These are phyloP conservation scores for Agelas oroides DNA, from an alignment of 37 sponge, comb jelly and placozoan species.

Conservation along the genomic window DNA sequence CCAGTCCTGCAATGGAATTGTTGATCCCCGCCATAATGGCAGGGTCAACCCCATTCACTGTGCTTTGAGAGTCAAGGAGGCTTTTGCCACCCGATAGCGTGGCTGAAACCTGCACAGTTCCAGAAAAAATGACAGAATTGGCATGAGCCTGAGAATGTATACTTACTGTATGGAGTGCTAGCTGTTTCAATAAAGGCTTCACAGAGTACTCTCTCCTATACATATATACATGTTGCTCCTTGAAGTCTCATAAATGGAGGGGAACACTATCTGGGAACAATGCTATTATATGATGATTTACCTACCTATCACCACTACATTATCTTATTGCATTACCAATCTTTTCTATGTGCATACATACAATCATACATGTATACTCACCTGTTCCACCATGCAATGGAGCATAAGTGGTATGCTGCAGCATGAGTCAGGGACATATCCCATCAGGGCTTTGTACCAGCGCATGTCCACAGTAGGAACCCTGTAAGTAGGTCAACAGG, in stretches of 20 bases:
- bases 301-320: too few relatives aligned
- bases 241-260: too few relatives aligned
- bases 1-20: neutral
- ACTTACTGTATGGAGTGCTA: too few relatives aligned
- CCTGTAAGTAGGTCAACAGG: neutral
- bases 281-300: too few relatives aligned
- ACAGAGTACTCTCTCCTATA: too few relatives aligned
- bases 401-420: slow-evolving; percentile 65
- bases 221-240: too few relatives aligned
- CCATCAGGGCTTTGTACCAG: slow-evolving; percentile 70
- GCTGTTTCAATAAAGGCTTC: too few relatives aligned
- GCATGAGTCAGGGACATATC: slow-evolving; percentile 69
- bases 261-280: too few relatives aligned
- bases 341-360: neutral
- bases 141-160: too few relatives aligned
- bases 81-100: neutral
- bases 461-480: slow-evolving; percentile 51
- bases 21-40: neutral
- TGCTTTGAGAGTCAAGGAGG: neutral
- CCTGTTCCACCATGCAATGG: slow-evolving; percentile 91
- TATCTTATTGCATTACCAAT: too few relatives aligned
- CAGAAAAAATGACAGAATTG: too few relatives aligned
- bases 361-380: slow-evolving; percentile 11
- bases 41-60: neutral
- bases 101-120: neutral